These are phyloP conservation scores for Nannobrachium achirus DNA, from an alignment of 2,113 vertebrate genomes.

Conservation along the genomic window DNA sequence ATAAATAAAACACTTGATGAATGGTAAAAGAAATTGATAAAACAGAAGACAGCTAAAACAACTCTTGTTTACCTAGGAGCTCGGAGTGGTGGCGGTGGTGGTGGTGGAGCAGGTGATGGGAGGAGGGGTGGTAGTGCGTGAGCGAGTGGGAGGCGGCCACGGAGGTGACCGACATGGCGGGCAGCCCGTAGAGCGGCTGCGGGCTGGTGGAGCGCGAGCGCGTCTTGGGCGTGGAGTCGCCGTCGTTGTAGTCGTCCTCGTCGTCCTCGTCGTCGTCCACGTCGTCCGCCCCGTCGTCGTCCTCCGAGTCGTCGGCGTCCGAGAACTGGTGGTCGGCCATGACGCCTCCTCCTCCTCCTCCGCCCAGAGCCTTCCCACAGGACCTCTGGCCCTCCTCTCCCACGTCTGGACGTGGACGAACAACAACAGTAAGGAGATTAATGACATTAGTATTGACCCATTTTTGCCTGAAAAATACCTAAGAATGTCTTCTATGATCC, in stretches of 20 bases:
- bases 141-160: conserved; percentile 73
- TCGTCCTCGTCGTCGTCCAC: conserved; percentile 94
- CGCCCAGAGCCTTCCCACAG: conserved; percentile 79
- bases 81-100: too few relatives aligned
- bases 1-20: too few relatives aligned
- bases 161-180: conserved; percentile 85
- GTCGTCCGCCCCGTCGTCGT: conserved; percentile 87
- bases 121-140: too few relatives aligned
- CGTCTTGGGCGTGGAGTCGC: conserved; percentile 94
- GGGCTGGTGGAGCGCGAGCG: conserved; percentile 97
- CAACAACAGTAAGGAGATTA: background rate
- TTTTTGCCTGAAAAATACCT: too few relatives aligned
- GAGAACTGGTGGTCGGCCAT: conserved; percentile 95
- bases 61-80: too few relatives aligned
- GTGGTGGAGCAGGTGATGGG: too few relatives aligned
- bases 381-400: conserved; percentile 87
- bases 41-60: too few relatives aligned
- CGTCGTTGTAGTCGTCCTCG: conserved; percentile 94
- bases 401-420: conserved; percentile 43
- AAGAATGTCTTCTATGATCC: too few relatives aligned
- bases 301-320: conserved; percentile 94
- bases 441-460: too few relatives aligned
- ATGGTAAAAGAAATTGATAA: too few relatives aligned
- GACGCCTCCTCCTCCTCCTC: conserved; percentile 45
- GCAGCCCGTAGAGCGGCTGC: conserved; percentile 84